Percentiles rank a stretch among this genome's conserved stretches.
Conservation (phyloP, 92 coral and sea anemone genomes). For the Chrysogorgia sp. region DNA sequence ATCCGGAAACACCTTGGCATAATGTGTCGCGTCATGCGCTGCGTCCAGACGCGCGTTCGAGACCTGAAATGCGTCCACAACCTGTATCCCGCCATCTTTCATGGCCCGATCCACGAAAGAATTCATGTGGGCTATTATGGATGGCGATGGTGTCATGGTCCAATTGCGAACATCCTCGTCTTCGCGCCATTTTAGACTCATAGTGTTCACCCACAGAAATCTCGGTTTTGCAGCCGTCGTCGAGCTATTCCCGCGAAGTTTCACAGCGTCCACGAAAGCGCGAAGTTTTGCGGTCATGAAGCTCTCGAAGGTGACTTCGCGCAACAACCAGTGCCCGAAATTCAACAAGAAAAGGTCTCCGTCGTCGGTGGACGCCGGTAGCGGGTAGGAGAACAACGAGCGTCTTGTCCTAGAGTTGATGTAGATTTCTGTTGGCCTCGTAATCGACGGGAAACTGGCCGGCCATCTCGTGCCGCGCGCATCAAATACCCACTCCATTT, state of each 20-base stretch:
- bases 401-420: conserved; percentile 82
- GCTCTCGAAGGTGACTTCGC: conserved; percentile 75
- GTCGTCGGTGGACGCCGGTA: conserved; percentile 74
- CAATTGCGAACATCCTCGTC: conserved; percentile 86
- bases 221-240: conserved; percentile 3
- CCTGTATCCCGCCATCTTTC: conserved; percentile 71
- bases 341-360: conserved; percentile 85
- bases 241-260: conserved; percentile 57
- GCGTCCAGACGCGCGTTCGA: conserved; percentile 95
- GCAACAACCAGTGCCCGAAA: conserved; percentile 95
- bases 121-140: conserved; percentile 84
- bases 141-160: conserved; percentile 93
- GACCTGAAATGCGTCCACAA: conserved; percentile 94
- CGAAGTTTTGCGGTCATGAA: conserved; percentile 72
- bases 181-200: conserved; percentile 92
- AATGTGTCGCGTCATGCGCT: conserved; percentile 92
- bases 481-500: conserved; percentile 98
- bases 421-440: conserved; percentile 83
- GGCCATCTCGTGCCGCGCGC: conserved; percentile 99
- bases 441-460: conserved; percentile 72
- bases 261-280: conserved; percentile 76
- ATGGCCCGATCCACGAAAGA: conserved; percentile 69
- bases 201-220: conserved; percentile 90
- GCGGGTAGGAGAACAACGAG: conserved; percentile 83
- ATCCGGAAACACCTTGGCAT: conserved; percentile 81